Evolutionary conservation across 2,888 invertebrate genomes (phyloP).

Genomic region (Steinernema scapterisci): DNA sequence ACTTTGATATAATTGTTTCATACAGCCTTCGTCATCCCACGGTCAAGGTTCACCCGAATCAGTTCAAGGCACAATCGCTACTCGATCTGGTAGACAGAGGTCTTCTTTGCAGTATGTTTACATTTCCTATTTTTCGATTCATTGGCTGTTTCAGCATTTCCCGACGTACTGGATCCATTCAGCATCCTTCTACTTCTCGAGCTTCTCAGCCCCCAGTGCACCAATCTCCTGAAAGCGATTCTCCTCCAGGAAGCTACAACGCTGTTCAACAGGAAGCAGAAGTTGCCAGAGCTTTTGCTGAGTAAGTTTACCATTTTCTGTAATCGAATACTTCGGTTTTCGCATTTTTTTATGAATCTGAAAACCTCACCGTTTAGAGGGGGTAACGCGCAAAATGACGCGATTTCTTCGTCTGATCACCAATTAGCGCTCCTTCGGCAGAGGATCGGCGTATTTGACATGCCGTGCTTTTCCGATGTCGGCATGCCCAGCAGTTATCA

Average conservation of each 20-base stretch:
- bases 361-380: conserved; percentile 4
- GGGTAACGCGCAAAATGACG: background rate
- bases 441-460: background rate
- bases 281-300: background rate
- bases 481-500: background rate
- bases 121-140: background rate
- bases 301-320: background rate
- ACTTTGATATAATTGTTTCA: background rate
- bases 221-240: background rate
- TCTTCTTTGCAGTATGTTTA: background rate
- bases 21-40: conserved; percentile 3
- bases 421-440: background rate
- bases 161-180: background rate
- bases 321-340: background rate
- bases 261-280: background rate
- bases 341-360: background rate
- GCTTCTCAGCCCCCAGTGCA: background rate
- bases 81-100: background rate
- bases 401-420: background rate
- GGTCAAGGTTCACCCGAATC: background rate
- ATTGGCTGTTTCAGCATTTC: conserved; percentile 1
- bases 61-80: background rate
- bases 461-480: background rate
- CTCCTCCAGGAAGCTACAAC: background rate
- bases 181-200: background rate